Evolutionary conservation across 2,888 invertebrate species (phyloP).

Genomic region (Sipha maydis): DNA sequence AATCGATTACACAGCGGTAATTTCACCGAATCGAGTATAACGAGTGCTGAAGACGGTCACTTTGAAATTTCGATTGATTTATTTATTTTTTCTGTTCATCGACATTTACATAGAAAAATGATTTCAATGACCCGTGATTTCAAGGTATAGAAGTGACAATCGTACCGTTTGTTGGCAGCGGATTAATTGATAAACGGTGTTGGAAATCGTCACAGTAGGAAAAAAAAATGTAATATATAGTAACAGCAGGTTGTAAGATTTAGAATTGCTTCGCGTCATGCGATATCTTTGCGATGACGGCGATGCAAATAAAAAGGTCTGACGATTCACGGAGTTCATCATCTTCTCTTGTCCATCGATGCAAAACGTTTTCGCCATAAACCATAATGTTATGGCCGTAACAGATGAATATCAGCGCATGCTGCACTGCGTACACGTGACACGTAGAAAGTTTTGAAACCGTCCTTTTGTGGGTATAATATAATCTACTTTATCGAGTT

Average conservation of each 20-base stretch:
- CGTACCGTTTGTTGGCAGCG: background rate
- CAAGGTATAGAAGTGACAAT: too few species aligned
- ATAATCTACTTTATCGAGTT: too few species aligned
- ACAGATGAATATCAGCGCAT: background rate
- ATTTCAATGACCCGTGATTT: too few species aligned
- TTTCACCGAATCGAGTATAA: too few species aligned
- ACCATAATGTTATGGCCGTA: background rate
- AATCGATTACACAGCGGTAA: too few species aligned
- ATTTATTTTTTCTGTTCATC: too few species aligned
- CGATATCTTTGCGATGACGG: background rate
- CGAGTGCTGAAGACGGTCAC: too few species aligned
- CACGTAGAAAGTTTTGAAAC: background rate
- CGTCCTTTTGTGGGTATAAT: background rate
- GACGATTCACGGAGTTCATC: background rate
- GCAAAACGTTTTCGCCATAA: constrained; percentile 19
- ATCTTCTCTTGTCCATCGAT: constrained; percentile 16
- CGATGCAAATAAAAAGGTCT: background rate
- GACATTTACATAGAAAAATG: too few species aligned
- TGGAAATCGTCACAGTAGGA: background rate
- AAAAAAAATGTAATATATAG: background rate
- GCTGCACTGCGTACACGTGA: too few species aligned
- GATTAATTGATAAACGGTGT: background rate
- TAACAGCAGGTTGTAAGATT: background rate
- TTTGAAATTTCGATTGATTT: too few species aligned
- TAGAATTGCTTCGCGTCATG: background rate